Percentiles rank a stretch among this genome's conserved stretches.
Evolutionary conservation across 2,888 invertebrate species (phyloP).

Genomic region (Xestia sexstrigata): DNA sequence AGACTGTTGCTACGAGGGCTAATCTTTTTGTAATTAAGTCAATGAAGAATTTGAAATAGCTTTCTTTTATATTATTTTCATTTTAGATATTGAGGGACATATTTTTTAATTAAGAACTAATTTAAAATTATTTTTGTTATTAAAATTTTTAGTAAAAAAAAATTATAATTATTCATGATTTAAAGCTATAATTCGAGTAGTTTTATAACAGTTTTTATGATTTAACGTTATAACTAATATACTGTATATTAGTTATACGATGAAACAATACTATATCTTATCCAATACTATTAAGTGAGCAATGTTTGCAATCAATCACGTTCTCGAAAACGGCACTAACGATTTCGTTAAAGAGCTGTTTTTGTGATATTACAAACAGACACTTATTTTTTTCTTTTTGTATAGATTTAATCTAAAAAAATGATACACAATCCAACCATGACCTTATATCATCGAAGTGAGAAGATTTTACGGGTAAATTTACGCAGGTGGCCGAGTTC

Average conservation of each 20-base stretch:
- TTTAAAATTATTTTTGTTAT: not conserved
- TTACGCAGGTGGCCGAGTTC: slow-evolving; percentile 3
- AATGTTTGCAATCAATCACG: no score
- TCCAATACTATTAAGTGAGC: no score
- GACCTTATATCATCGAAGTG: not conserved
- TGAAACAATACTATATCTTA: no score
- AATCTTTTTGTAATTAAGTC: slow-evolving; percentile 40
- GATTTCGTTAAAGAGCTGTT: no score
- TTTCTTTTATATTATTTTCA: not conserved
- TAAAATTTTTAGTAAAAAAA: not conserved
- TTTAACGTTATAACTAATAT: no score
- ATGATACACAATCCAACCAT: not conserved
- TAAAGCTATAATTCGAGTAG: not conserved
- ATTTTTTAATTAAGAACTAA: slow-evolving; percentile 6
- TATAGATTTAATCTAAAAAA: no score
- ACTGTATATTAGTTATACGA: no score
- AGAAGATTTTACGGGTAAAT: slow-evolving; percentile 9
- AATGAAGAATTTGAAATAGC: slow-evolving; percentile 2
- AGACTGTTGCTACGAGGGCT: slow-evolving; percentile 33
- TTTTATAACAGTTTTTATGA: not conserved
- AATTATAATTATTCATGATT: not conserved
- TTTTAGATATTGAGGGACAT: not conserved
- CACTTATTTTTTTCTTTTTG: no score
- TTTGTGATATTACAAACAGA: no score
- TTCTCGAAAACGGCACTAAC: no score